phyloP scores from a whole-genome alignment of 2,888 invertebrate species.

The Drosophila fulvimacula region DNA sequence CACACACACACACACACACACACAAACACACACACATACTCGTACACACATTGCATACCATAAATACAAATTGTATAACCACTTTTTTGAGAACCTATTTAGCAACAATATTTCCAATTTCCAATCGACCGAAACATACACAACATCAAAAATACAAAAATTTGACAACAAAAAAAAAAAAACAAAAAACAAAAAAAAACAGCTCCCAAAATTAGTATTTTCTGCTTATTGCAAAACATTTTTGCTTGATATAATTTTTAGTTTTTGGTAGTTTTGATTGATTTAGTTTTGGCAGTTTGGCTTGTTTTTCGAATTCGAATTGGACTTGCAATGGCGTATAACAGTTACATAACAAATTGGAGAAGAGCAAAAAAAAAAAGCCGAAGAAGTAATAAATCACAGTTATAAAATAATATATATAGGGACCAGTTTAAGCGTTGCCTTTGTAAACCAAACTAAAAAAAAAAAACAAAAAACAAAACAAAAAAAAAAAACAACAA shows the following conservation, averaged over 20 bases:
- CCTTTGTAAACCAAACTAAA: conserved; percentile 34
- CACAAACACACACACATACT: conserved; percentile 12
- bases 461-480: not conserved
- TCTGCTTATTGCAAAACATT: conserved; percentile 16
- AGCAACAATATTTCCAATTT: conserved; percentile 21
- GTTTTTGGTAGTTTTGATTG: conserved; percentile 13
- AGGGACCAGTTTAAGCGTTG: conserved; percentile 77
- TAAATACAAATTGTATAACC: conserved; percentile 38
- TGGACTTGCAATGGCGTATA: conserved; percentile 15
- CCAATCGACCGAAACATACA: conserved; percentile 31
- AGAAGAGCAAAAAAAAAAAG: not conserved
- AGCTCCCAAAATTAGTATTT: conserved; percentile 32
- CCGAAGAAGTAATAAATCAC: conserved; percentile 14
- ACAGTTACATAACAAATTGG: conserved; percentile 11
- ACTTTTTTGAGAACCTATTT: conserved; percentile 16
- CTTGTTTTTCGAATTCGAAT: conserved; percentile 1
- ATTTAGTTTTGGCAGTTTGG: conserved; percentile 13
- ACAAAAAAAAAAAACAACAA: not conserved
- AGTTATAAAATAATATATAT: conserved; percentile 41
- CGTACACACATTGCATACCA: conserved; percentile 24
- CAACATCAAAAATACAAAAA: not conserved
- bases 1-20: not conserved
- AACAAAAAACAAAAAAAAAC: not conserved
- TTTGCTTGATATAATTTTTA: not conserved
- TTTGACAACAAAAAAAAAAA: not conserved